Conservation (phyloP, 2,113 vertebrate species). For the Notiomystis cincta region DNA sequence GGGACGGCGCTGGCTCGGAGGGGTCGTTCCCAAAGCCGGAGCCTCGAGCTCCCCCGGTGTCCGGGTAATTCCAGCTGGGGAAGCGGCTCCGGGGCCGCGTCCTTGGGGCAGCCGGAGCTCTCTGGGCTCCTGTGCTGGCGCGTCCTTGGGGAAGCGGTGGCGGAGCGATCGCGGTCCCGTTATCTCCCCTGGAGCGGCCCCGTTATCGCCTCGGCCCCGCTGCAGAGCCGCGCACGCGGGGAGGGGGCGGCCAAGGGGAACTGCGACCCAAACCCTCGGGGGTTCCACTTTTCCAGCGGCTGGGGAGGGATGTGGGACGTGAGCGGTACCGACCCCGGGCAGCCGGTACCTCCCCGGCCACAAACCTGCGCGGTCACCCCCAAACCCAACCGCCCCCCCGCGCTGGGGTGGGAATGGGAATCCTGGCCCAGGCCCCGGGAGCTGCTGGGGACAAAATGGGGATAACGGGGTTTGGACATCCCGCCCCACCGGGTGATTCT, state of each 20-base stretch:
- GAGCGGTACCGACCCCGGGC: fast-evolving
- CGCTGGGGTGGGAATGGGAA: no score
- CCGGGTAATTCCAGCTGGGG: neutral
- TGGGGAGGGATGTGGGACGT: neutral
- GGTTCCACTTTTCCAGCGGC: neutral
- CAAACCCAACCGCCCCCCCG: fast-evolving
- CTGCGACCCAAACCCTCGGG: fast-evolving
- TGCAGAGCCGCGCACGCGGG: fast-evolving
- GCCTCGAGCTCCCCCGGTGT: neutral
- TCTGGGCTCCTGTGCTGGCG: fast-evolving
- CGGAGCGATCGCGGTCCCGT: neutral
- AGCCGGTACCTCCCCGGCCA: neutral
- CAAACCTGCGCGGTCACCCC: fast-evolving
- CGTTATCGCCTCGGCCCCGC: neutral
- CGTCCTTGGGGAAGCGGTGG: neutral
- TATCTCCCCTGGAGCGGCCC: neutral
- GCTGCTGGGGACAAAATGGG: neutral
- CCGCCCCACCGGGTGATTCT: fast-evolving
- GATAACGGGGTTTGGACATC: fast-evolving
- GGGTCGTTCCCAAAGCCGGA: neutral
- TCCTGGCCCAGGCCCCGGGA: neutral
- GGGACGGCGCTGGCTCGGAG: fast-evolving
- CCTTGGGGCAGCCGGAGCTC: neutral
- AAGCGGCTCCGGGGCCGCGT: fast-evolving
- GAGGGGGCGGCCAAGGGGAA: fast-evolving